Conservation (phyloP, 2,888 invertebrate genomes). For the Encarsia formosa region DNA sequence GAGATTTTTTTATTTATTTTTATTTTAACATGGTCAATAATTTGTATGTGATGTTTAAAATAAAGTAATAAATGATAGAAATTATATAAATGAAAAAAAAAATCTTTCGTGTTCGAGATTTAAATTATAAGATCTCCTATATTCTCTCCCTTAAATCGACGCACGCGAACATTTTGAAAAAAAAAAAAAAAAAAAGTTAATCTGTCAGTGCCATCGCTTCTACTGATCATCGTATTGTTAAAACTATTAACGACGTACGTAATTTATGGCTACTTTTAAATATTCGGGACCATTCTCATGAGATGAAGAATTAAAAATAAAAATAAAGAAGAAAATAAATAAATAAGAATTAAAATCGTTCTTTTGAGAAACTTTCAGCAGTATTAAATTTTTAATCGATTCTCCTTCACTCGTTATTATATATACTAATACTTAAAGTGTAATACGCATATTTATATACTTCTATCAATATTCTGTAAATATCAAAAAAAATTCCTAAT, state of each 20-base stretch:
- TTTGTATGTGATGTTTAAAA: not conserved
- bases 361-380: conserved; percentile 19
- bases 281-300: conserved; percentile 48
- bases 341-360: not conserved
- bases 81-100: not conserved
- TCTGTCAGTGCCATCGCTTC: conserved; percentile 15
- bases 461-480: no score
- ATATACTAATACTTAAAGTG: no score
- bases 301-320: conserved; percentile 27
- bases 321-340: conserved; percentile 13
- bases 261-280: conserved; percentile 40
- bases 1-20: conserved; percentile 3
- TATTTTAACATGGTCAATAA: not conserved
- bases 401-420: not conserved
- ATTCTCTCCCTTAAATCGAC: conserved; percentile 4
- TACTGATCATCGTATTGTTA: conserved; percentile 21
- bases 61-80: not conserved
- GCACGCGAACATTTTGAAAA: conserved; percentile 2
- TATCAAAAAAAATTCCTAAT: no score
- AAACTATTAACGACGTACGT: conserved; percentile 21
- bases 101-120: conserved; percentile 26
- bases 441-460: no score
- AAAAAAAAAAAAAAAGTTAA: conserved; percentile 7
- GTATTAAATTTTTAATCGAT: conserved; percentile 24
- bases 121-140: conserved; percentile 12